Evolutionary conservation across 1,140 invertebrate genomes (phyloP), one percentile per base, ranked within the genome.

Genomic region (Aphelinus certus): DNA sequence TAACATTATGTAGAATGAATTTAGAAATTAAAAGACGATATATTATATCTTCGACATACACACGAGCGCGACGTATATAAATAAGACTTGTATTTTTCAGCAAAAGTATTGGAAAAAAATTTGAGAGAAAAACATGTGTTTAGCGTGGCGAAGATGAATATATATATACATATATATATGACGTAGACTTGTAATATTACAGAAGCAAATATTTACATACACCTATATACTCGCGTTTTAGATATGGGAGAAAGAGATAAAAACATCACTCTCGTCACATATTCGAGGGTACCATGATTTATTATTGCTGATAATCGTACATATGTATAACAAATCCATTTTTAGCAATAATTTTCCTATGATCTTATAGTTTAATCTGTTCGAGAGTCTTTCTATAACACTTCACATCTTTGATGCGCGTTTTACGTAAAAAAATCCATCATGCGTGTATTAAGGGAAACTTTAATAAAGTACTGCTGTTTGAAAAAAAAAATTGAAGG

Each of bases 391-490:
- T 63, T 47, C 61, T 63, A 45, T 63, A 49, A 60, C 7, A 10
- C 57, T 60, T 69, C 42, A 60, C 56, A 66, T 66, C 64, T 66
- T 55, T 53, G 10, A 68, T 9, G 55, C 66, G 55, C 55, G n/a
- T 68, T 68, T 68, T 68, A 68, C 66, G 66, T 68, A n/a, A 64
- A 68, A 46, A 56, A 43, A 66, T 45, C 26, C 51, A 69, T 69
- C 46, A 69, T 58, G 47, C 56, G 67, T 69, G 67, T 60, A 68
- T 66, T 55, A 66, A 66, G 51, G 51, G 64, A 49, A 51, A 69
- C 67, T 69, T 69, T 69, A 69, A 69, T 69, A 69, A 69, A 69
- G 67, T 69, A 69, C 67, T 69, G 67, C 67, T 68, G 66, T 58
- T 68, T 68, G 45, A 68, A 68, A 68, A 67, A 47, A 58, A 61